Percentiles rank a stretch among this genome's conserved stretches.
These are phyloP conservation scores for Lycocerus yunnanus DNA, from an alignment of 2,888 invertebrate species.

Conservation along the genomic window DNA sequence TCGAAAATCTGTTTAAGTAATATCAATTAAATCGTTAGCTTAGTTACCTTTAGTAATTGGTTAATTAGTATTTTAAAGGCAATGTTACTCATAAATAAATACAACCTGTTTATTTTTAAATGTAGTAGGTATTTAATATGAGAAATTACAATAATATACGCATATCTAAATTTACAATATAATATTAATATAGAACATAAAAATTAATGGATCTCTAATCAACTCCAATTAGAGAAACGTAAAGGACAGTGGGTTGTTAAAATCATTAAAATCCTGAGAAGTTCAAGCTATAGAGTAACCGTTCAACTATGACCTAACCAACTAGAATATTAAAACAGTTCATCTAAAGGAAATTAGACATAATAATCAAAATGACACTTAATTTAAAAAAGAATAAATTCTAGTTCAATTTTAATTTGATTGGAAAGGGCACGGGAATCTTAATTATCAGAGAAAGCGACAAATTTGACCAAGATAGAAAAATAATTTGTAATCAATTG, in stretches of 20 bases:
- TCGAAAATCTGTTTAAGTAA: not conserved
- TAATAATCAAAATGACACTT: not conserved
- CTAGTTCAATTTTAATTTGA: not conserved
- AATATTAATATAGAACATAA: not conserved
- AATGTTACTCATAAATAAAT: not conserved
- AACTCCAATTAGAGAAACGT: not conserved
- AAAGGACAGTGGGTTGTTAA: not conserved
- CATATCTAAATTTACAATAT: not conserved
- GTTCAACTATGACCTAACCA: not conserved
- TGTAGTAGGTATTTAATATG: no score
- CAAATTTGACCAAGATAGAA: not conserved
- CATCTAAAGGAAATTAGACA: not conserved
- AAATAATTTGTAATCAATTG: not conserved
- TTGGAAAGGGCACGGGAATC: not conserved
- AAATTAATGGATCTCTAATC: not conserved
- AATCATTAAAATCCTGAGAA: not conserved
- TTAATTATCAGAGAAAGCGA: not conserved
- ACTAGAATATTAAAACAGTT: not conserved
- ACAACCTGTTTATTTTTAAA: not conserved
- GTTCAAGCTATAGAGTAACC: not conserved
- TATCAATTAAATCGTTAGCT: not conserved
- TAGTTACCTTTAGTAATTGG: not conserved
- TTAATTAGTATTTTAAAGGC: not conserved
- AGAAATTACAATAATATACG: no score
- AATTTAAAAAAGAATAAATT: not conserved